Percentiles rank a stretch among this genome's conserved stretches.
These are phyloP conservation scores for Acrobasis repandana DNA, from an alignment of 2,888 invertebrate species.

Conservation along the genomic window DNA sequence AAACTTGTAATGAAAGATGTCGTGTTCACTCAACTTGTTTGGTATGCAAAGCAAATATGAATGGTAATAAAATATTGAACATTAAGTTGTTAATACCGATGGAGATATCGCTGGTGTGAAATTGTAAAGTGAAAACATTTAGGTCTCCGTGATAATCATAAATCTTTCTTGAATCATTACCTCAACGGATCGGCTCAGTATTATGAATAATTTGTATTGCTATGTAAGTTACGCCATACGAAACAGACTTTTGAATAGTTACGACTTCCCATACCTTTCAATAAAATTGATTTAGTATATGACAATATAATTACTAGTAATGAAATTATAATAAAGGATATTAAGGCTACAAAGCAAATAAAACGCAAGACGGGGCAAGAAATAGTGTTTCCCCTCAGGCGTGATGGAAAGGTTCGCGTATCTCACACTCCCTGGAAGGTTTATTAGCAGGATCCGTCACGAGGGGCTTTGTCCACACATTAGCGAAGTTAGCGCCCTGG, in stretches of 20 bases:
- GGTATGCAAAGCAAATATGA: conserved; percentile 71
- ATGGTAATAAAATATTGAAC: conserved; percentile 77
- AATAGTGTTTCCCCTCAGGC: conserved; percentile 23
- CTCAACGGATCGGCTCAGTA: conserved; percentile 6
- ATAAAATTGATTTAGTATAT: neutral
- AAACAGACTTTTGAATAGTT: conserved; percentile 3
- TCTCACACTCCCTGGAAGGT: conserved; percentile 71
- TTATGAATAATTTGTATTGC: conserved; percentile 27
- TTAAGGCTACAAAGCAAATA: neutral
- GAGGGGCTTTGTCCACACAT: conserved; percentile 78
- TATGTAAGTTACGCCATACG: conserved; percentile 28
- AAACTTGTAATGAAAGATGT: conserved; percentile 81
- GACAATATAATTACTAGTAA: neutral
- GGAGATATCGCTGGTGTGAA: conserved; percentile 52
- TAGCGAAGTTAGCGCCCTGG: conserved; percentile 77
- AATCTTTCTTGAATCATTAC: conserved; percentile 27
- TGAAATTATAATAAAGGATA: neutral
- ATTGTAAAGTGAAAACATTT: conserved; percentile 57
- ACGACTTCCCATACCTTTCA: neutral
- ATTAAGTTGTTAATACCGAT: conserved; percentile 67
- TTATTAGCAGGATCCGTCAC: conserved; percentile 79
- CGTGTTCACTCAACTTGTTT: conserved; percentile 69
- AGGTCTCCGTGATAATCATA: conserved; percentile 38
- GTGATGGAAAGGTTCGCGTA: conserved; percentile 57
- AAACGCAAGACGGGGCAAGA: neutral